phyloP scores from a whole-genome alignment of 2,888 invertebrate genomes.

The Celastrina argiolus region DNA sequence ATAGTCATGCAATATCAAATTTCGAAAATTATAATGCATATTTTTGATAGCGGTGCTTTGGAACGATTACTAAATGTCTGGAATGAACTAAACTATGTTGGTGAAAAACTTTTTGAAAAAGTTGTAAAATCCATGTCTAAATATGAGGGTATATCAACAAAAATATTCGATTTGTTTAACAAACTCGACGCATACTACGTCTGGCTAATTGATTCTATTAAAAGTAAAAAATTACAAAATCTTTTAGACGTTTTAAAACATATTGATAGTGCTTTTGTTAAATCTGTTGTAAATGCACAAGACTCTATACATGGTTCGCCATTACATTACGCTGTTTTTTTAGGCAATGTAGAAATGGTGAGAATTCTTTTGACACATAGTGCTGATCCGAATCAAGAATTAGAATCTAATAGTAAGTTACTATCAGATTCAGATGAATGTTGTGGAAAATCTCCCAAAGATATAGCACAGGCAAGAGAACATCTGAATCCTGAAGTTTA shows the following conservation, averaged over 20 bases:
- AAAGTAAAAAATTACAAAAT: not conserved
- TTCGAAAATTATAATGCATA: not conserved
- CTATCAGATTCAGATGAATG: not conserved
- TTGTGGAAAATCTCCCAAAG: not conserved
- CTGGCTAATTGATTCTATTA: not conserved
- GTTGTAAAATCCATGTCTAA: constrained; percentile 10
- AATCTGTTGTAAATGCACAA: constrained; percentile 19
- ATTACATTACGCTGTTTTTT: constrained; percentile 18
- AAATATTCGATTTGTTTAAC: constrained; percentile 6
- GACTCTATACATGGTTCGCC: constrained; percentile 12
- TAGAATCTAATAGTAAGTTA: not conserved
- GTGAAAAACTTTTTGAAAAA: not conserved
- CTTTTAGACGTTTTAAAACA: not conserved
- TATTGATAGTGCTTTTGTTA: constrained; percentile 11
- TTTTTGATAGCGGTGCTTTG: not conserved
- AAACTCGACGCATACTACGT: not conserved
- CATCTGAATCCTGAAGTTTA: not conserved
- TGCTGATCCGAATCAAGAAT: not conserved
- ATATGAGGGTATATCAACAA: constrained; percentile 11
- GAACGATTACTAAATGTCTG: not conserved
- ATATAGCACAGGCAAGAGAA: not conserved
- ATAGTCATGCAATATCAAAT: not conserved
- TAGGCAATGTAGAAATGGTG: not conserved
- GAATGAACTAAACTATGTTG: constrained; percentile 11
- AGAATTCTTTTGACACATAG: not conserved